These are phyloP conservation scores for Okamejei kenojei DNA, from an alignment of 2,797 vertebrate species.

Conservation along the genomic window DNA sequence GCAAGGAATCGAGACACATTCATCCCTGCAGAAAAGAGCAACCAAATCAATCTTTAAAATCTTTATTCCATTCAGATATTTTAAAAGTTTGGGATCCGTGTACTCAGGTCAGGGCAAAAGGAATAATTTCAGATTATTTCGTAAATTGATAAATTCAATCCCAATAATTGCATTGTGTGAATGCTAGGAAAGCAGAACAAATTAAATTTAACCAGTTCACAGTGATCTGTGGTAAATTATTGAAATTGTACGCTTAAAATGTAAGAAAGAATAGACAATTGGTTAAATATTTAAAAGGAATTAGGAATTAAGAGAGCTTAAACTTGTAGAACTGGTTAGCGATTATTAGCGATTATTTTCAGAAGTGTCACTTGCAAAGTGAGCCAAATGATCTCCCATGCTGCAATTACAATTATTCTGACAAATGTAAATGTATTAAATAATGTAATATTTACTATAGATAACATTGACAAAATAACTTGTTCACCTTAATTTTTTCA, in stretches of 20 bases:
- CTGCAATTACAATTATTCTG: background rate
- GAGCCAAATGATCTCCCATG: background rate
- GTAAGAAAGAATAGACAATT: background rate
- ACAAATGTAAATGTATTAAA: background rate
- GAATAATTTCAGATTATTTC: too few relatives aligned
- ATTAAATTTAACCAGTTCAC: background rate
- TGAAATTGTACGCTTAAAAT: background rate
- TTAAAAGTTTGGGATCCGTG: background rate
- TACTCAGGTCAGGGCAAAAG: background rate
- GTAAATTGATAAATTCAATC: background rate
- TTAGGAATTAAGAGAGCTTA: background rate
- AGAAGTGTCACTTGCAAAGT: background rate
- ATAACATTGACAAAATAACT: background rate
- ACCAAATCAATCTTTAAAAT: too few relatives aligned
- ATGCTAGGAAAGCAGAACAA: background rate
- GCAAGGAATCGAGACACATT: background rate
- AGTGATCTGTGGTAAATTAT: background rate
- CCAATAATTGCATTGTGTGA: background rate
- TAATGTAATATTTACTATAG: background rate
- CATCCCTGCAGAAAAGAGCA: too few relatives aligned
- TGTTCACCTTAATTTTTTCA: conserved; percentile 71
- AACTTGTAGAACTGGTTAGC: background rate
- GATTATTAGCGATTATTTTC: too few relatives aligned
- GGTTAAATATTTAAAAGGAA: background rate
- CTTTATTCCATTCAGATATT: too few relatives aligned